Evolutionary conservation across 2,113 vertebrate genomes (phyloP), one percentile per base, ranked within the genome.

Genomic region (Columba livia): DNA sequence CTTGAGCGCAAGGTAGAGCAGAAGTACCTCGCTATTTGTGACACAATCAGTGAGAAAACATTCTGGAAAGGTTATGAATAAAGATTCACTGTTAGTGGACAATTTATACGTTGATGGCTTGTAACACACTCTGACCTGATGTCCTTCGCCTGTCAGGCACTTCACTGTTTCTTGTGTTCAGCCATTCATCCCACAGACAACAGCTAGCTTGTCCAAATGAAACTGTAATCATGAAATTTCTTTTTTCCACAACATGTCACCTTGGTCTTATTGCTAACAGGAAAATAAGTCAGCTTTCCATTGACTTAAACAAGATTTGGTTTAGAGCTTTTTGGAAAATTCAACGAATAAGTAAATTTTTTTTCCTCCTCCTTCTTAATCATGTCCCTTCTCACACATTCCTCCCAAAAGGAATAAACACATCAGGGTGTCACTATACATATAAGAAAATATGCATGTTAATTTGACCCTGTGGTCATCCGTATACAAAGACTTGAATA

Each of bases 211-310:
- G 18, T 73, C 48, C 44, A 61, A 48, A 61, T n/a, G 9, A 44
- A 85, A 85, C 21, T 0, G 1, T 15, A 6, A 3, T n/a, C 0
- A 0, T 29, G 9, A 28, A 6, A 7, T 28, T 44, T 6, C 10
- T 44, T 38, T 15, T 32, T 10, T 10, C 11, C 31, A 47, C 32
- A 31, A 11, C 29, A 38, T 51, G 14, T 67, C 23, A 15, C 26
- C 26, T 61, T 23, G 8, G 5, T 70, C 65, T 93, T 93, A 8
- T 10, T 56, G 20, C 11, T 84, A 24, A 24, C 11, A 69, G 28
- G 16, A 90, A 85, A 75, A 60, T 50, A 65, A 67, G 21, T 38
- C 26, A 67, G 9, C 47, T 53, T 90, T n/a, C n/a, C 5, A 12
- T 61, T 57, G 26, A 31, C 20, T 53, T 38, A 24, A 38, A 23